Evolutionary conservation across 2,888 invertebrate species (phyloP).

Genomic region (Watsonalla binaria): DNA sequence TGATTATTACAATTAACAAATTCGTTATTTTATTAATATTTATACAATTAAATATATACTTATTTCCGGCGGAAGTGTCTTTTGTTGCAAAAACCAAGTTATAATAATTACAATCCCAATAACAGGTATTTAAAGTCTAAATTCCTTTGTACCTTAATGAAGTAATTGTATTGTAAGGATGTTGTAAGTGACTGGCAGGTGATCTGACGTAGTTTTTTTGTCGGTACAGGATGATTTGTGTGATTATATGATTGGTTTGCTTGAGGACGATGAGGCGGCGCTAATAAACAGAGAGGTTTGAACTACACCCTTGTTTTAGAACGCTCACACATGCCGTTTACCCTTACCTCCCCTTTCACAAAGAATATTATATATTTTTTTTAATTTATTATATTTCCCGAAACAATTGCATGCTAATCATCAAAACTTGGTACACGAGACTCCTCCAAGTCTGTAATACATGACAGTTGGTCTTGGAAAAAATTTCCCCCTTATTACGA

Average conservation of each 20-base stretch:
- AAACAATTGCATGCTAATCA: too few relatives aligned
- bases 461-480: too few relatives aligned
- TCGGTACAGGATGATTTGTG: slow-evolving; percentile 76
- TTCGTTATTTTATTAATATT: too few relatives aligned
- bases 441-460: too few relatives aligned
- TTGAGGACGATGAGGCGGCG: slow-evolving; percentile 77
- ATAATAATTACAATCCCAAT: neutral
- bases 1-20: neutral
- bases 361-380: neutral
- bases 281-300: slow-evolving; percentile 75
- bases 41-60: too few relatives aligned
- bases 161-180: slow-evolving; percentile 1
- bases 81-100: too few relatives aligned
- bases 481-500: too few relatives aligned
- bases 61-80: too few relatives aligned
- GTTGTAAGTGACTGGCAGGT: slow-evolving; percentile 5
- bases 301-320: slow-evolving; percentile 8
- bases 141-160: slow-evolving; percentile 4
- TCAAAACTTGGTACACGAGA: too few relatives aligned
- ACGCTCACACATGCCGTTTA: slow-evolving; percentile 32
- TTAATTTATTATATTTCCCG: slow-evolving; percentile 5
- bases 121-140: slow-evolving; percentile 4
- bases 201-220: slow-evolving; percentile 53
- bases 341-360: slow-evolving; percentile 29
- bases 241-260: slow-evolving; percentile 79